A percentile compares a stretch with the other conserved stretches of the same genome.
Evolutionary conservation across 2,888 invertebrate species (phyloP).

Genomic region (Ormyrus pomaceus): DNA sequence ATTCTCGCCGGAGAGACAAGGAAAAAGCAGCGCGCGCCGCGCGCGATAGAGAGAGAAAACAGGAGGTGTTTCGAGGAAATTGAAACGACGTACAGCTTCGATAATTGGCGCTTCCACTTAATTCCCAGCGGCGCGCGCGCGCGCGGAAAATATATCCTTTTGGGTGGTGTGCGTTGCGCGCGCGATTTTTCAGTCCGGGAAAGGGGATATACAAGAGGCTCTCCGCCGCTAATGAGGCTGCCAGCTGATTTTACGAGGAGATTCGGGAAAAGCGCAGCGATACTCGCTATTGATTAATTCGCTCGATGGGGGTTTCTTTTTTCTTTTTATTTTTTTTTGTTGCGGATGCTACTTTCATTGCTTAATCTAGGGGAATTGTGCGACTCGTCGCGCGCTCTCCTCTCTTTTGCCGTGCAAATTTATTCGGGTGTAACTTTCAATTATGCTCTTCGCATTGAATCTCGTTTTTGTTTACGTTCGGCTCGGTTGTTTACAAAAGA

Average conservation of each 20-base stretch:
- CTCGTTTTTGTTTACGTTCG: neutral
- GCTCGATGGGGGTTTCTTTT: neutral
- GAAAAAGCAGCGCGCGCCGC: slow-evolving; percentile 4
- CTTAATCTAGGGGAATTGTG: no score
- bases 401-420: no score
- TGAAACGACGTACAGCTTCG: slow-evolving; percentile 23
- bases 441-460: no score
- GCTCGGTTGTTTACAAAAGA: neutral
- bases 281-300: neutral
- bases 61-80: slow-evolving; percentile 37
- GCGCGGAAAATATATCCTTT: slow-evolving; percentile 30
- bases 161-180: neutral
- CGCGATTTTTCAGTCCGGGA: neutral
- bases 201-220: neutral
- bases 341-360: no score
- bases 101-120: slow-evolving; percentile 42
- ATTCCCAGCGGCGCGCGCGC: slow-evolving; percentile 24
- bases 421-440: no score
- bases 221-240: slow-evolving; percentile 42
- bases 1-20: neutral
- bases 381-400: no score
- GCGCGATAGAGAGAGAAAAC: neutral
- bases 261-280: slow-evolving; percentile 1
- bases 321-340: no score
- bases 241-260: slow-evolving; percentile 48